Evolutionary conservation across 2,113 vertebrate genomes (phyloP).

Genomic region (Mustela nigripes): DNA sequence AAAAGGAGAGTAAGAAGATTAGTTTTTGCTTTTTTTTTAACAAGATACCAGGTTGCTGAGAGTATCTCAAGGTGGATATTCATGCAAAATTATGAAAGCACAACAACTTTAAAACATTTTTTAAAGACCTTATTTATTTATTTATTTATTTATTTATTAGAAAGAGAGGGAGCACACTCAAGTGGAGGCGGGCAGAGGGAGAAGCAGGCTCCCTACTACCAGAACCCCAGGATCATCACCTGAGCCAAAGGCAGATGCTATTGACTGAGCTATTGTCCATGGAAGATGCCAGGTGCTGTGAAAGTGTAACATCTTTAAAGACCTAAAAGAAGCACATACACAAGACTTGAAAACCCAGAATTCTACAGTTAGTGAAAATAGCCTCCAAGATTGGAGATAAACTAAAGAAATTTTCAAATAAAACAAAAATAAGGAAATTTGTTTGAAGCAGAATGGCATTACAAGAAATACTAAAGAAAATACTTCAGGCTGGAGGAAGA

Average conservation of each 20-base stretch:
- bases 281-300: background rate
- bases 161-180: background rate
- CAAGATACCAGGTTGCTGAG: background rate
- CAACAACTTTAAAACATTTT: background rate
- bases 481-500: background rate
- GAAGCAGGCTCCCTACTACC: background rate
- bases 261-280: background rate
- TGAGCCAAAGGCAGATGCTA: background rate
- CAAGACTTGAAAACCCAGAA: background rate
- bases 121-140: background rate
- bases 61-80: background rate
- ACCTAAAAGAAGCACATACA: background rate
- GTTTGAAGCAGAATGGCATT: background rate
- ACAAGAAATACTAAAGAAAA: background rate
- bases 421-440: background rate
- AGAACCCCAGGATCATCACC: background rate
- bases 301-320: background rate
- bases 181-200: background rate
- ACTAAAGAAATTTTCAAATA: slow-evolving; percentile 13
- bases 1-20: slow-evolving; percentile 5
- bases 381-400: background rate
- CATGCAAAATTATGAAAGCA: background rate
- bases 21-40: background rate
- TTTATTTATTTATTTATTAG: background rate
- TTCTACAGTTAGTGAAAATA: slow-evolving; percentile 41